phyloP scores from a whole-genome alignment of 2,797 vertebrate species.

The Capromys pilorides region DNA sequence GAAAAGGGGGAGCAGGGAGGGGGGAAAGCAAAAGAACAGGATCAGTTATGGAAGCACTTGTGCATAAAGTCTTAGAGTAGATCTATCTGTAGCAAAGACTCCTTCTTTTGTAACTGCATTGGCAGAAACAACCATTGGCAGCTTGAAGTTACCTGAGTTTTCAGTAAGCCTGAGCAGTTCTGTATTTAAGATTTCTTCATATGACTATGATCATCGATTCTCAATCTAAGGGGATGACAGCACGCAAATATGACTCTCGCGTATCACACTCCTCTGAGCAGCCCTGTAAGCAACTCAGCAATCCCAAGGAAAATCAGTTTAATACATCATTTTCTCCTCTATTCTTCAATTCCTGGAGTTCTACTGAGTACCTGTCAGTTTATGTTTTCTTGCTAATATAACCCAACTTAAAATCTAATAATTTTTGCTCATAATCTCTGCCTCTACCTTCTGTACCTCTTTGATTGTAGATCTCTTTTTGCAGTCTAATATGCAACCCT shows the following conservation, averaged over 20 bases:
- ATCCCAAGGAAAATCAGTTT: neutral
- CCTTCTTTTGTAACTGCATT: neutral
- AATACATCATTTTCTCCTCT: neutral
- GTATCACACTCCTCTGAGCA: neutral
- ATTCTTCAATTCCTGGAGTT: neutral
- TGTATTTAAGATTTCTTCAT: conserved; percentile 7
- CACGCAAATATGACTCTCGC: neutral
- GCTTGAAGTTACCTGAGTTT: neutral
- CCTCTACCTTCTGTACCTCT: neutral
- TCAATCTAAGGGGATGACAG: neutral
- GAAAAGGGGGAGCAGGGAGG: too few relatives aligned
- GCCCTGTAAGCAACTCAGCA: neutral
- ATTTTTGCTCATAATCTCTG: neutral
- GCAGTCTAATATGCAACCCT: neutral
- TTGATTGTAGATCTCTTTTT: neutral
- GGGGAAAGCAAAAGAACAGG: neutral
- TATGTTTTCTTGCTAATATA: neutral
- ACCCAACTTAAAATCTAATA: neutral
- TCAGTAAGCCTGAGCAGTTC: neutral
- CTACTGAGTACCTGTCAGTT: neutral
- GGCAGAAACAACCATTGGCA: neutral
- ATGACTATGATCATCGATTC: neutral
- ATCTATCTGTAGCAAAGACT: neutral
- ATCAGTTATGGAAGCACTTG: neutral
- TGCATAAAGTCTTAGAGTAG: neutral